Evolutionary conservation across 2,888 invertebrate species (phyloP).

Genomic region (Omphaloscelis lunosa): DNA sequence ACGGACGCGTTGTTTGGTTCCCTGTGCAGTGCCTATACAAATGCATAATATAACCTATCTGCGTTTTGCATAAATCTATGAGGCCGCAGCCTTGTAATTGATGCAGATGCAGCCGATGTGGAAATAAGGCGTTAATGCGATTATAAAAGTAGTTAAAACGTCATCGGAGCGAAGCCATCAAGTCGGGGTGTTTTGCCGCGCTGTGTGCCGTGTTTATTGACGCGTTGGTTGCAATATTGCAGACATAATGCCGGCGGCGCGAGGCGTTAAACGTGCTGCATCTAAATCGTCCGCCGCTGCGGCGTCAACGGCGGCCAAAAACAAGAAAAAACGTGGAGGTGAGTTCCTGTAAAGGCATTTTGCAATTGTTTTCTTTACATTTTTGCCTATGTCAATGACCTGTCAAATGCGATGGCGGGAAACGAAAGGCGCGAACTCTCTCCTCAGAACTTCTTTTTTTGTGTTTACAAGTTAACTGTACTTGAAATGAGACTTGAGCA

Average conservation of each 20-base stretch:
- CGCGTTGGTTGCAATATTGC: slow-evolving; percentile 88
- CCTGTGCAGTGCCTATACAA: slow-evolving; percentile 87
- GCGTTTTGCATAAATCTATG: slow-evolving; percentile 86
- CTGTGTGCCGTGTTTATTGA: slow-evolving; percentile 84
- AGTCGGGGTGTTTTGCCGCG: slow-evolving; percentile 83
- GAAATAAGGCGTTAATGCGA: slow-evolving; percentile 82
- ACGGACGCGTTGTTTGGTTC: slow-evolving; percentile 86
- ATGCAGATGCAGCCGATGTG: slow-evolving; percentile 81
- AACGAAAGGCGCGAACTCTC: slow-evolving; percentile 76
- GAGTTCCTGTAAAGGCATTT: slow-evolving; percentile 74
- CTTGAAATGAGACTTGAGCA: slow-evolving; percentile 32
- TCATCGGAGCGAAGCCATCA: slow-evolving; percentile 81
- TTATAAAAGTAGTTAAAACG: slow-evolving; percentile 85
- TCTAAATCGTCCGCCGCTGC: slow-evolving; percentile 83
- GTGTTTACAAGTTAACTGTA: slow-evolving; percentile 68
- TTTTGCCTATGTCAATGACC: slow-evolving; percentile 88
- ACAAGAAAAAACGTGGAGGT: slow-evolving; percentile 90
- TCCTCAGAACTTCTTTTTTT: slow-evolving; percentile 64
- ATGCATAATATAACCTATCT: slow-evolving; percentile 90
- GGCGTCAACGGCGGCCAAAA: slow-evolving; percentile 83
- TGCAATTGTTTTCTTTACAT: slow-evolving; percentile 88
- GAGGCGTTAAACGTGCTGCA: slow-evolving; percentile 88
- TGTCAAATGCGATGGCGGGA: slow-evolving; percentile 90
- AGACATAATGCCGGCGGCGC: slow-evolving; percentile 89
- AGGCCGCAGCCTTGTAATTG: slow-evolving; percentile 86